phyloP scores from a whole-genome alignment of 2,797 vertebrate genomes.

The Catamblyrhynchus diadema region DNA sequence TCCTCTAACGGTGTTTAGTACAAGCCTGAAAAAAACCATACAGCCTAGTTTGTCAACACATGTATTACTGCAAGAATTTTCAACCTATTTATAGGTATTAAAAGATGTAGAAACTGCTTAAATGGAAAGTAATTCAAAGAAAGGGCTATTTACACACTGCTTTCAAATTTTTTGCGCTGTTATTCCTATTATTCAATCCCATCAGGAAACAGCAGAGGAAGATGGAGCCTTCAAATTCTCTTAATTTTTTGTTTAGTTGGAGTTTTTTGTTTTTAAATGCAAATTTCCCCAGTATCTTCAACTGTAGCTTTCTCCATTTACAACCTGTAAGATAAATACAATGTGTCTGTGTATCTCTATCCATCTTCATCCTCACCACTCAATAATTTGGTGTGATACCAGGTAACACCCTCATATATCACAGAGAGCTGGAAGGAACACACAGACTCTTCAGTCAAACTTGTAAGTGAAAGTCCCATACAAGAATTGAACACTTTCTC shows the following conservation, averaged over 20 bases:
- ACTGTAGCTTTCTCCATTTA: not conserved
- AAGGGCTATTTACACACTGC: not conserved
- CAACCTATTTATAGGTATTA: not conserved
- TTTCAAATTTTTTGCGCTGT: not conserved
- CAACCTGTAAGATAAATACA: not conserved
- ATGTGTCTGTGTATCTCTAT: fast-evolving
- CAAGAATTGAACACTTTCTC: not conserved
- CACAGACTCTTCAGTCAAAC: not conserved
- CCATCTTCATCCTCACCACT: not conserved
- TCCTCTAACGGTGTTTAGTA: not conserved
- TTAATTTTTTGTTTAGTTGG: not conserved
- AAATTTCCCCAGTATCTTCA: not conserved
- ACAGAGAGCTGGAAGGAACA: not conserved
- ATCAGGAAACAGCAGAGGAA: not conserved
- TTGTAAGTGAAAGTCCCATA: fast-evolving
- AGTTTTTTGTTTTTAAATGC: not conserved
- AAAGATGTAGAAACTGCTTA: not conserved
- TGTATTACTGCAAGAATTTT: not conserved
- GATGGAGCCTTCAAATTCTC: not conserved
- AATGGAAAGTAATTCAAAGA: not conserved
- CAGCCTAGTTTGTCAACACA: not conserved
- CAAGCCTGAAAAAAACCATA: not conserved
- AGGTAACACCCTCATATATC: not conserved
- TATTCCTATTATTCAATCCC: not conserved
- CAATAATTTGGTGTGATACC: not conserved